A percentile compares a stretch with the other conserved stretches of the same genome.
Evolutionary conservation across 2,888 invertebrate species (phyloP).

Genomic region (Ophioninae sp.): DNA sequence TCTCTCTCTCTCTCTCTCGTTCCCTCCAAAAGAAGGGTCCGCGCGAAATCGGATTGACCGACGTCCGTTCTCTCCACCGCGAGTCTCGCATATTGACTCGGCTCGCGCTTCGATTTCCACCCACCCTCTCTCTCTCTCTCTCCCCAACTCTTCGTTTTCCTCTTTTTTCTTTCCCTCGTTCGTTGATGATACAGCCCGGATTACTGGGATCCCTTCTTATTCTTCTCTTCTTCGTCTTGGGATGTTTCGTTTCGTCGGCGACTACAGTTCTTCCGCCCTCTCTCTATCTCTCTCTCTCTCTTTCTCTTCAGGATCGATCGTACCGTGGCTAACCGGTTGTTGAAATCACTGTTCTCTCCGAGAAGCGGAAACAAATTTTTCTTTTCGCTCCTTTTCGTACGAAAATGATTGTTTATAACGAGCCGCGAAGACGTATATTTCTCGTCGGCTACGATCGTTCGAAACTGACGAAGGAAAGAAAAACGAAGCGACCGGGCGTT

Average conservation of each 20-base stretch:
- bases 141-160: too few relatives aligned
- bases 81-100: conserved; percentile 73
- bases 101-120: conserved; percentile 43
- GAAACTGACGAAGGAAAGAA: not conserved
- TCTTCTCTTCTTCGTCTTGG: not conserved
- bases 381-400: too few relatives aligned
- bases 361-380: not conserved
- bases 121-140: conserved; percentile 8
- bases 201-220: conserved; percentile 48
- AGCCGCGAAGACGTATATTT: too few relatives aligned
- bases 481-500: not conserved
- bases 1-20: too few relatives aligned
- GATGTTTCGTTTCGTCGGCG: conserved; percentile 47
- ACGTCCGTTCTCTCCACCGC: conserved; percentile 64
- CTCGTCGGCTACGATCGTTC: too few relatives aligned
- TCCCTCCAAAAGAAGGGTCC: conserved; percentile 64
- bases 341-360: not conserved
- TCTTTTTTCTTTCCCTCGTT: conserved; percentile 43
- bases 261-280: too few relatives aligned
- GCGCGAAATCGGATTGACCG: conserved; percentile 79
- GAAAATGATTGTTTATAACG: too few relatives aligned
- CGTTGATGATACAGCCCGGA: conserved; percentile 57
- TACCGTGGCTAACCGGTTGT: too few relatives aligned
- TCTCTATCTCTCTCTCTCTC: not conserved
- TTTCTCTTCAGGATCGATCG: too few relatives aligned